Evolutionary conservation across 2,113 vertebrate genomes (phyloP), one percentile per base, ranked within the genome.

Genomic region (Ictalurus furcatus): DNA sequence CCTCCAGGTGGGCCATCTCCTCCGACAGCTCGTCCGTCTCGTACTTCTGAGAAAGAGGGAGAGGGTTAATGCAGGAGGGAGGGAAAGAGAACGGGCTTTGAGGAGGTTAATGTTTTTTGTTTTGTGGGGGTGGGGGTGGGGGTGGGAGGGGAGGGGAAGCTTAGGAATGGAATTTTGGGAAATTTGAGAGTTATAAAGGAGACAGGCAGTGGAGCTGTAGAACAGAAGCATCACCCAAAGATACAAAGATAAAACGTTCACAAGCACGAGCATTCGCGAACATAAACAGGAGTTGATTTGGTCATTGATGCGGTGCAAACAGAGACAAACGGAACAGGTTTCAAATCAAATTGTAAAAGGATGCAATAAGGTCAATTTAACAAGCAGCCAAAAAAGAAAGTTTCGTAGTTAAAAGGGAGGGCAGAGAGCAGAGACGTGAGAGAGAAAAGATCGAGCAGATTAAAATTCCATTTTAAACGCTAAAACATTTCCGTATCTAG

Each of bases 1-100:
- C 98, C 96, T 99, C 98, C 93, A 99, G 97, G 94, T 99, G 98
- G 93, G 98, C 98, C 98, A 99, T 99, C 95, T 99, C 98, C 96
- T 99, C 99, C 92, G 97, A 98, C 94, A 99, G 96, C 96, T 99
- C 98, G 92, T 99, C 98, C 21, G 97, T 97, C 93, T 98, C 98
- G 34, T 98, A 99, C 92, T 95, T 99, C 98, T 99, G 93, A 16
- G 89, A 93, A 94, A 94, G 94, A 97, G 93, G 94, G 93, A 96
- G 54, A 94, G 93, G 92, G 93, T 97, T 95, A 97, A 69, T 92
- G 91, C 94, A 91, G 69, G 92, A 56, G 89, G 93, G 92, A 14
- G 88, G 92, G 92, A 65, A 93, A 92, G 92, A 92, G 90, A 90
- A 93, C 92, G 93, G 94, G 93, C 91, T 94, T 48, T 91, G 76